These are phyloP conservation scores for Liasis olivaceus DNA, from an alignment of 2,797 vertebrate genomes.

Conservation along the genomic window DNA sequence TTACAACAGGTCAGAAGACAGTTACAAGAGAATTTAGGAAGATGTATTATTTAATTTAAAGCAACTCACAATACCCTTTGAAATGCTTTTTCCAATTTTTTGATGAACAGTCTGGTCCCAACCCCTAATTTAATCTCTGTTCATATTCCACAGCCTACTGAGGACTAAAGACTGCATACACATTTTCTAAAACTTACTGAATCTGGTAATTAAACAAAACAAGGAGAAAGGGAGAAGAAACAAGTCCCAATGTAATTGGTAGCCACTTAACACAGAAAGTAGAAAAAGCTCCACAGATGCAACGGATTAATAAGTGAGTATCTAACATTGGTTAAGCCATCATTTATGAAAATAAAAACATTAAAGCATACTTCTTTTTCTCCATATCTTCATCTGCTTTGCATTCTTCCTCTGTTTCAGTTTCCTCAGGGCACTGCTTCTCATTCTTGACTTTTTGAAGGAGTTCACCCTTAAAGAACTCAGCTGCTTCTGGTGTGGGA, in stretches of 20 bases:
- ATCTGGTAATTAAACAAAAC: not conserved
- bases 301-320: not conserved
- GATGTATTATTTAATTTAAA: not conserved
- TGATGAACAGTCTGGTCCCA: not conserved
- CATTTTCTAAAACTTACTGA: not conserved
- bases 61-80: not conserved
- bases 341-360: not conserved
- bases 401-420: constrained; percentile 55
- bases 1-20: not conserved
- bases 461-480: constrained; percentile 78
- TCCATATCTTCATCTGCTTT: constrained; percentile 46
- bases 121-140: not conserved
- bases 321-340: not conserved
- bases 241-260: not conserved
- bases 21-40: not conserved
- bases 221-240: not conserved
- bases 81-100: not conserved
- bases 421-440: constrained; percentile 73
- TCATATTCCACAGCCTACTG: not conserved
- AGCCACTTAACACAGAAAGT: not conserved
- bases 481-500: constrained; percentile 81
- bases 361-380: constrained; percentile 58
- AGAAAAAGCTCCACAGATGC: not conserved
- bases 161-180: not conserved
- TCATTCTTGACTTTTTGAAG: constrained; percentile 75